Conservation (phyloP, 1,140 invertebrate species). For the Ceratina calcarata region DNA sequence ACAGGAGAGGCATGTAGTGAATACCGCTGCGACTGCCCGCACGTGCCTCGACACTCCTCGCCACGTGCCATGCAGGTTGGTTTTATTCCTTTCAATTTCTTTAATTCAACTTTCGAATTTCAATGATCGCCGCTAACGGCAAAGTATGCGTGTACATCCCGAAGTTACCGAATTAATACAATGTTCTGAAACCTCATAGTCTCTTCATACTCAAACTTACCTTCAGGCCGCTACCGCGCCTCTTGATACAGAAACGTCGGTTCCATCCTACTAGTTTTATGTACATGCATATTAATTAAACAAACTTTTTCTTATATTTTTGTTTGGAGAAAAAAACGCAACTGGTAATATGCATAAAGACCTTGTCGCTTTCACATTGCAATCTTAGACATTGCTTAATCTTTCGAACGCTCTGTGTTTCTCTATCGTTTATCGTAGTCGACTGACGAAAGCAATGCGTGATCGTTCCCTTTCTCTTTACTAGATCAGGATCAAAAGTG, state of each 20-base stretch:
- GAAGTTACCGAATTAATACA: neutral
- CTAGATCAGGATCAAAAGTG: slow-evolving; percentile 85
- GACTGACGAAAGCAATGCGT: neutral
- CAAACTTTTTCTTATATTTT: slow-evolving; percentile 7
- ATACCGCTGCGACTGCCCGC: slow-evolving; percentile 75
- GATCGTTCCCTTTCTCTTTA: slow-evolving; percentile 46
- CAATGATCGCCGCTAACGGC: slow-evolving; percentile 35
- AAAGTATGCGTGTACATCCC: slow-evolving; percentile 34
- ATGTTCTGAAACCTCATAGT: no score
- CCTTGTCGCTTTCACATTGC: slow-evolving; percentile 35
- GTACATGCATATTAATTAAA: slow-evolving; percentile 23
- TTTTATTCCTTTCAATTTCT: slow-evolving; percentile 66
- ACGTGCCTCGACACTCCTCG: slow-evolving; percentile 79
- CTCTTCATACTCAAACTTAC: no score
- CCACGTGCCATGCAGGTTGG: slow-evolving; percentile 78
- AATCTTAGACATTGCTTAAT: slow-evolving; percentile 42
- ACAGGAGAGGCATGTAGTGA: slow-evolving; percentile 80
- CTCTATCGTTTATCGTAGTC: neutral
- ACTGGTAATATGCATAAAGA: slow-evolving; percentile 14
- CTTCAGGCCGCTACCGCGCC: no score
- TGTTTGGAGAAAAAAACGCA: slow-evolving; percentile 21
- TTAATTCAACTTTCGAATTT: slow-evolving; percentile 44
- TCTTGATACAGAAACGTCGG: neutral
- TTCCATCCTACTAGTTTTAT: neutral
- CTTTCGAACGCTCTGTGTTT: slow-evolving; percentile 21